Evolutionary conservation across 2,888 invertebrate genomes (phyloP), one percentile per base, ranked within the genome.

Genomic region (Scaptomyza tumidula): DNA sequence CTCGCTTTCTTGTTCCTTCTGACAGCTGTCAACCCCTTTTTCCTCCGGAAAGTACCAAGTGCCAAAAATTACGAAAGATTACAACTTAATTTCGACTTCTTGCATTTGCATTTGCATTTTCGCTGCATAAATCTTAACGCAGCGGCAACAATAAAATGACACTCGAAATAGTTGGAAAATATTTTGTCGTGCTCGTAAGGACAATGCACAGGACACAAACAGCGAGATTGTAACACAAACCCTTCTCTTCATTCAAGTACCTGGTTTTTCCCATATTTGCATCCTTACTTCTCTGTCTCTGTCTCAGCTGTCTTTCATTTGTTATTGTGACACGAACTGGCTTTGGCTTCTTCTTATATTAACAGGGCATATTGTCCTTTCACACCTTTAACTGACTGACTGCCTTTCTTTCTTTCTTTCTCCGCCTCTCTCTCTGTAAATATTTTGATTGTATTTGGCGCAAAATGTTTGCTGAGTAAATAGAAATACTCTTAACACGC

Each of bases 61-160:
- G 89, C 71, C 86, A 89, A 83, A 89, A 89, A 87, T 91, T 89
- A 90, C 89, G 19, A 89, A 89, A 88, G 89, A 90, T 91, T 91
- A 91, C 91, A 91, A 91, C 91, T 91, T 89, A 86, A 91, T 91
- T 90, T 88, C 81, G 83, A 82, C 80, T 80, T 79, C 77, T 72
- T 78, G 73, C 69, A 80, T 83, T 86, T 78, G 73, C 69, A 80
- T 83, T 86, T 71, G 67, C 84, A 86, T 83, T 67, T 74, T 71
- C 50, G 27, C 49, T 55, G 71, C 83, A 83, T 83, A 83, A 83
- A 86, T 84, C 83, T 78, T n/a, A n/a, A 39, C 43, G 31, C 19
- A 27, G 31, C 43, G 31, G 31, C 29, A 11, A 48, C 16, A 54
- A 63, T 33, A 49, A 77, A 80, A 78, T 71, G 84, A 64, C 83